phyloP scores from a whole-genome alignment of 23 tunicate genomes.

The Halocynthia aurantium region DNA sequence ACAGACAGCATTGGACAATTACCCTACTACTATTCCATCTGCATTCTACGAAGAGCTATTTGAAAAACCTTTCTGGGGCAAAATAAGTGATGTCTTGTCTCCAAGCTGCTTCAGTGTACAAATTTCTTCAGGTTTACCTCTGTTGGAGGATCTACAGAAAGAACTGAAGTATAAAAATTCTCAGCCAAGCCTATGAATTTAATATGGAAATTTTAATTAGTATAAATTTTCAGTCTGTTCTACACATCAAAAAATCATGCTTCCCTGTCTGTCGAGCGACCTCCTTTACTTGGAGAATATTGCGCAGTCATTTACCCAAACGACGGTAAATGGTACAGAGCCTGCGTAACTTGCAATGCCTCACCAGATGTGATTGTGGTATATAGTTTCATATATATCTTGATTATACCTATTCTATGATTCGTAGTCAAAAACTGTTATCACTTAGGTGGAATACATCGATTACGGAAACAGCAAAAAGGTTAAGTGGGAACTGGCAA shows the following conservation, averaged over 20 bases:
- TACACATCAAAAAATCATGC: not conserved
- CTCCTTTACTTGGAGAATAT: not conserved
- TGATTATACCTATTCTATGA: not conserved
- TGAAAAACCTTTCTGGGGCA: not conserved
- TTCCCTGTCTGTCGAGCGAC: not conserved
- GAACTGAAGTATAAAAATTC: not conserved
- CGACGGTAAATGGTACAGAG: constrained; percentile 1
- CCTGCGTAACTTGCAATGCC: not conserved
- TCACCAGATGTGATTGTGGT: not conserved
- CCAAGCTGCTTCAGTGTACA: constrained; percentile 34
- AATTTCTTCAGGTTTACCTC: not conserved
- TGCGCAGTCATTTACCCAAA: constrained; percentile 4
- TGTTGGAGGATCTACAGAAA: not conserved
- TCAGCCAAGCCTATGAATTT: too few relatives aligned
- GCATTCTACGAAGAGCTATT: too few relatives aligned
- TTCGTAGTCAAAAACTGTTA: not conserved
- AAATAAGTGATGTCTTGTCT: constrained; percentile 10
- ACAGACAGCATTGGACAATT: too few relatives aligned
- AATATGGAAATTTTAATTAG: too few relatives aligned
- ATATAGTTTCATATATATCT: not conserved
- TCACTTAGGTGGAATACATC: constrained; percentile 11
- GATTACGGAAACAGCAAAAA: constrained; percentile 19
- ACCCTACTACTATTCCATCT: too few relatives aligned
- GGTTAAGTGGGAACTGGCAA: constrained; percentile 1
- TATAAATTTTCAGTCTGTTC: not conserved